Base-by-base conservation (phyloP, 2,797 vertebrate genomes). In the Sebastolobus alascanus region DNA sequence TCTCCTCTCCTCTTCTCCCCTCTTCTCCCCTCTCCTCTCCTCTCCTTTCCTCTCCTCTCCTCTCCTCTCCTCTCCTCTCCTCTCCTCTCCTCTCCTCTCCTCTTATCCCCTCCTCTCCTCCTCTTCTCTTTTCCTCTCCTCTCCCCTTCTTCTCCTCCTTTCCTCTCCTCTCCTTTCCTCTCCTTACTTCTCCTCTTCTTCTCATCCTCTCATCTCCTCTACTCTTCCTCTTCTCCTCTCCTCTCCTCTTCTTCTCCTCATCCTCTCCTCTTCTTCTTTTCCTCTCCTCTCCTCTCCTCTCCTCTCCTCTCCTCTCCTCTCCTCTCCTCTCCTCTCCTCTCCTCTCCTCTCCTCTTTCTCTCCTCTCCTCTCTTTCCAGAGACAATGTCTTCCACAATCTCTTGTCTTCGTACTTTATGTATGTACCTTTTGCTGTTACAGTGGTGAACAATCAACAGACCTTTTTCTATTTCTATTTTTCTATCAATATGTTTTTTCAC, bases 371-470 rank as follows among this genome's bases (percentile, higher is more conserved):
- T 77, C 43, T 65, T 54, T 20, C 40, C 52, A 69, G 33, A 61
- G 12, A 74, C 31, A 69, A 73, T 80, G 77, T 91, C 85, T 85
- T 91, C 89, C 94, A 94, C 94, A 54, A 89, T 95, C 91, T 91
- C 71, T 79, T 90, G 95, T 96, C 95, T 76, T 92, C 78, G 89
- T 93, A 85, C 38, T 93, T 59, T 55, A 69, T 92, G 80, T 88
- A 75, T 86, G 82, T 85, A 61, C 46, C 0, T 91, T 74, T 83
- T 80, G 11, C 74, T 92, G 79, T 92, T 90, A 83, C 94, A 92
- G 94, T 93, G 92, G 91, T 85, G 85, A 88, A 91, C 93, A 92
- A 85, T 93, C 91, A 89, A 92, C 76, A 87, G 77, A 89, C 40
- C 8, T 66, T 66, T 56, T 67, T 50, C 29, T 27, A 52, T 67